phyloP scores from a whole-genome alignment of 2,888 invertebrate species.

The Molanna angustata region DNA sequence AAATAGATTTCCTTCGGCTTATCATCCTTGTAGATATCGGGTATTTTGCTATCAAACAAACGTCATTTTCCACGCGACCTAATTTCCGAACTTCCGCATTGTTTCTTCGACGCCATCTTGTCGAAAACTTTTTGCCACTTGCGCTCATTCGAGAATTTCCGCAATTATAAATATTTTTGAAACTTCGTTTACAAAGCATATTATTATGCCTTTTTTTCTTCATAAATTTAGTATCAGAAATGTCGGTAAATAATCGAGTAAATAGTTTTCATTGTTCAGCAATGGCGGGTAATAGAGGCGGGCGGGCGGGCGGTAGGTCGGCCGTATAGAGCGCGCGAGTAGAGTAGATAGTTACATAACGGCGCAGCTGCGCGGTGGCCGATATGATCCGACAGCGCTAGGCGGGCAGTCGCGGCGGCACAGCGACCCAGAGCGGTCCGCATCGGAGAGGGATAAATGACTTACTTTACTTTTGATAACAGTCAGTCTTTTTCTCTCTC shows the following conservation, averaged over 20 bases:
- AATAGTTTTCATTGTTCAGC: no score
- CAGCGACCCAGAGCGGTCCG: conserved; percentile 14
- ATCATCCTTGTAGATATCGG: no score
- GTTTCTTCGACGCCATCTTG: conserved; percentile 23
- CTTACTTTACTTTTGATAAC: conserved; percentile 29
- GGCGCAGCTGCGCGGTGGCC: neutral
- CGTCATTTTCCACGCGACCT: conserved; percentile 19
- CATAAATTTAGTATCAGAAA: no score
- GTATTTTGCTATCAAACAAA: conserved; percentile 5
- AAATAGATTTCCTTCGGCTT: no score
- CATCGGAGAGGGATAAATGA: conserved; percentile 27
- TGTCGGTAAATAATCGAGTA: no score
- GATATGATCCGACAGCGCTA: neutral
- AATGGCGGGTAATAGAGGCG: no score
- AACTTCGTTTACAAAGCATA: no score
- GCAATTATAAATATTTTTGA: no score
- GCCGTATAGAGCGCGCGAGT: no score
- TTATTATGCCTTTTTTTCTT: no score
- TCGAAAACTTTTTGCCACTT: conserved; percentile 15
- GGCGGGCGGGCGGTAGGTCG: no score
- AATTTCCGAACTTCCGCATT: conserved; percentile 28
- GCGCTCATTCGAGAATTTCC: neutral
- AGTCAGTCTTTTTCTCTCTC: conserved; percentile 82
- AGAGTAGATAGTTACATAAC: conserved; percentile 14
- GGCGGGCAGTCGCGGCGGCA: neutral